Conservation (phyloP, 2,888 invertebrate species). For the Palloptera scutellata region DNA sequence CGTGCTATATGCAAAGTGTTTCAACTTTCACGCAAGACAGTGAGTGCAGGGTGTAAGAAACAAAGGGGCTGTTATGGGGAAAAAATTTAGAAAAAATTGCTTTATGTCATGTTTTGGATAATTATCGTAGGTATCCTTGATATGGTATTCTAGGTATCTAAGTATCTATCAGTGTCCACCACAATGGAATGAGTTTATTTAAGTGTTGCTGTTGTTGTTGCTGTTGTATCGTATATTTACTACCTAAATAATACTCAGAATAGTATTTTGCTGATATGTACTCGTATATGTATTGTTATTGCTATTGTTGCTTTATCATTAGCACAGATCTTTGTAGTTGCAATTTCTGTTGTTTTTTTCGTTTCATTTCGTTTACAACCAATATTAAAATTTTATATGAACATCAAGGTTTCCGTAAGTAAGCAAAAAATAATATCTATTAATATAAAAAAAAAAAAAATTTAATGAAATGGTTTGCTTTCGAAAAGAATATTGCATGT, state of each 20-base stretch:
- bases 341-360: slow-evolving; percentile 30
- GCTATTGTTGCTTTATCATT: slow-evolving; percentile 45
- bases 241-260: not conserved
- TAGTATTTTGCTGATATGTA: not conserved
- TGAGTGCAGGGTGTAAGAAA: not conserved
- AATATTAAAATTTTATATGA: slow-evolving; percentile 27
- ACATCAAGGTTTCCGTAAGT: slow-evolving; percentile 25
- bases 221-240: not conserved
- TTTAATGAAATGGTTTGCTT: too few species aligned
- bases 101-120: slow-evolving; percentile 62
- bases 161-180: slow-evolving; percentile 3
- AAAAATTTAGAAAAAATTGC: slow-evolving; percentile 48
- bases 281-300: slow-evolving; percentile 13
- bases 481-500: too few species aligned
- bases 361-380: not conserved
- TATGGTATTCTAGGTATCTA: slow-evolving; percentile 36
- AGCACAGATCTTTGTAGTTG: slow-evolving; percentile 49
- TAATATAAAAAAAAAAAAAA: too few species aligned
- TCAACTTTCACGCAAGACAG: too few species aligned
- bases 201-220: slow-evolving; percentile 7
- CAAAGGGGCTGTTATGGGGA: not conserved
- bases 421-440: not conserved
- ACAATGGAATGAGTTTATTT: not conserved
- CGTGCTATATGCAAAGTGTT: too few species aligned
- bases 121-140: slow-evolving; percentile 48